Base-by-base conservation (phyloP, 2,888 invertebrate species). In the Dorcus parallelipipedus region DNA sequence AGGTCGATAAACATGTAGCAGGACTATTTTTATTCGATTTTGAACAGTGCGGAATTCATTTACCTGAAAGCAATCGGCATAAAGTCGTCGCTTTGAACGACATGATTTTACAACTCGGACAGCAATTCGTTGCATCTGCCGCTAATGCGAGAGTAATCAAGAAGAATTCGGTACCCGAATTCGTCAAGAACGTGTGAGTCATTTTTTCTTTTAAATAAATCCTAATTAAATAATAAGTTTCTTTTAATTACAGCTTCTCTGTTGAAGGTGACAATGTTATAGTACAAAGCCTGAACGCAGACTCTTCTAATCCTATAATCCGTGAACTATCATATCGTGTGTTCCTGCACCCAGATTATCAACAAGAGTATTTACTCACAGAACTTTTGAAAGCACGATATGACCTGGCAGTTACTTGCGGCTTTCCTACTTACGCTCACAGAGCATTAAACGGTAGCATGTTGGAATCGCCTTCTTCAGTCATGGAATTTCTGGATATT, bases 41-140 rank as follows among this genome's bases (percentile, higher is more conserved):
- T 78, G 97, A 99, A 74, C 96, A 97, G 76, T 92, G 94, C 74
- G 99, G 98, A 2, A 98, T 99, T 60, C 97, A 99, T 76, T 81
- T 99, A 58, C 85, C 88, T 7, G 90, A 93, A 62, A 78, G 81
- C 0, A 85, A 89, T 45, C 81, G 95, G 23, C 77, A 81, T 56
- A 76, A 81, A 69, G 96, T 97, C 49, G 97, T 97, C 0, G 82
- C 86, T 0, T 81, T 97, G 20, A 97, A 96, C 73, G 91, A 97
- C 73, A 81, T 84, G 52, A 95, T 97, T 61, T 80, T 97, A 38
- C 88, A 88, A 76, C 81, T 90, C 1, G 94, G 95, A 0, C 94
- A 95, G 76, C 82, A 86, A 69, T 94, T 94, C 71, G 90, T 93
- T 84, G 82, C 87, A 3, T 90, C 89, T 2, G 86, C 91, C 0